Conservation (phyloP, 2,888 invertebrate genomes). For the Cerceris rybyensis region DNA sequence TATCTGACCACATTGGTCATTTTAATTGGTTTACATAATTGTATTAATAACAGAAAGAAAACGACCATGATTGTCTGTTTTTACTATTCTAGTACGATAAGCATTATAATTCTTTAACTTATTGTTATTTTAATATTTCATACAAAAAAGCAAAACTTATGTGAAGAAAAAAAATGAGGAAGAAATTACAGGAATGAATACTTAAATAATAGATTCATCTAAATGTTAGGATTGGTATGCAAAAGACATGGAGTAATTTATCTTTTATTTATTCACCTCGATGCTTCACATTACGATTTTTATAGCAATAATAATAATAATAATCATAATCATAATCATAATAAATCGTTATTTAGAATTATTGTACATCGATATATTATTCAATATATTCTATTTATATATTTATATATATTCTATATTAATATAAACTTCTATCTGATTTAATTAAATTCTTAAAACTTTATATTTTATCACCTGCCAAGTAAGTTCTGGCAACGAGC, state of each 20-base stretch:
- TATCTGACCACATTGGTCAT: too few species aligned
- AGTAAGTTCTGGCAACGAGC: slow-evolving; percentile 74
- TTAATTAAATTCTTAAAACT: slow-evolving; percentile 73
- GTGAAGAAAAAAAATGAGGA: too few species aligned
- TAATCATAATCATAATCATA: slow-evolving; percentile 72
- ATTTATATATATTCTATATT: slow-evolving; percentile 79
- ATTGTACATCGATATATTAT: slow-evolving; percentile 81
- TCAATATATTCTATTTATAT: slow-evolving; percentile 80
- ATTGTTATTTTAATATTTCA: too few species aligned
- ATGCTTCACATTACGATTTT: slow-evolving; percentile 55
- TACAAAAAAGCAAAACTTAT: too few species aligned
- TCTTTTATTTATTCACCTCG: slow-evolving; percentile 56
- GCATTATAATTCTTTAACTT: too few species aligned
- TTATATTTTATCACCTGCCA: slow-evolving; percentile 76
- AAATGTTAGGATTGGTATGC: slow-evolving; percentile 27
- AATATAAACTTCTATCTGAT: slow-evolving; percentile 79
- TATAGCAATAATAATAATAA: slow-evolving; percentile 73
- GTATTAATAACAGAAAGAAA: too few species aligned
- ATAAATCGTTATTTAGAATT: slow-evolving; percentile 79
- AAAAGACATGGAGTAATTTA: slow-evolving; percentile 47
- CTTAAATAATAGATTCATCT: neutral
- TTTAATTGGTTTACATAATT: too few species aligned
- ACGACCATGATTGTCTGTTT: too few species aligned
- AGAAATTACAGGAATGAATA: neutral
- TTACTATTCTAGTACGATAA: too few species aligned